Evolutionary conservation across 92 coral and sea anemone species (phyloP), one percentile per base, ranked within the genome.

Genomic region (Porites rus): DNA sequence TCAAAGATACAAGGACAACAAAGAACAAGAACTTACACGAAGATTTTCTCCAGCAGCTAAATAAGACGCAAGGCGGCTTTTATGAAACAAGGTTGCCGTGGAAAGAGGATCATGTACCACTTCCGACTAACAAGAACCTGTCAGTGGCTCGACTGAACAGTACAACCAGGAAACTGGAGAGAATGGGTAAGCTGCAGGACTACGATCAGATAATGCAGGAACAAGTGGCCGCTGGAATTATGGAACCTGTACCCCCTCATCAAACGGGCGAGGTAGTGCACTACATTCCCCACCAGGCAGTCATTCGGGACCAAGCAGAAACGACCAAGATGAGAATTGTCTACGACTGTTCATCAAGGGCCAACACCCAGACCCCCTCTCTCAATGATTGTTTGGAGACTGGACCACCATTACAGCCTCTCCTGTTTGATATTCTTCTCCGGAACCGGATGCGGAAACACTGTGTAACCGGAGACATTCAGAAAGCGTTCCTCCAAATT

Each of bases 21-120:
- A 64, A 50, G 13, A 77, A 83, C 50, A 17, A 65, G 43, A 51
- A 10, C 12, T 62, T 88, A 62, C 92, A 94, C 66, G 89, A 92
- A 74, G 85, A 90, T 17, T 89, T 86, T 63, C n/a, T 63, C 28
- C 80, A 84, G 24, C 90, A 91, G 78, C 83, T 94, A 19, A 38
- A 52, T 10, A 81, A 86, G 81, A 77, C 90, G 17, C 89, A 73
- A 46, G 85, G 76, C 9, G 93, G 94, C 5, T 74, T 72, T 22
- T 94, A 92, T 52, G 72, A 84, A 51, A 86, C 98, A 1, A 54
- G 69, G 53, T 72, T 92, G 22, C 98, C 93, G 53, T 95, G 94
- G 94, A 95, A 86, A 77, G 86, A 70, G 56, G 92, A 88, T 43
- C 93, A 85, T 38, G 79, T 79, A 19, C 68, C 59, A 12, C 82